These are phyloP conservation scores for Holacanthella duospinosa DNA, from an alignment of 2,888 invertebrate species.

Conservation along the genomic window DNA sequence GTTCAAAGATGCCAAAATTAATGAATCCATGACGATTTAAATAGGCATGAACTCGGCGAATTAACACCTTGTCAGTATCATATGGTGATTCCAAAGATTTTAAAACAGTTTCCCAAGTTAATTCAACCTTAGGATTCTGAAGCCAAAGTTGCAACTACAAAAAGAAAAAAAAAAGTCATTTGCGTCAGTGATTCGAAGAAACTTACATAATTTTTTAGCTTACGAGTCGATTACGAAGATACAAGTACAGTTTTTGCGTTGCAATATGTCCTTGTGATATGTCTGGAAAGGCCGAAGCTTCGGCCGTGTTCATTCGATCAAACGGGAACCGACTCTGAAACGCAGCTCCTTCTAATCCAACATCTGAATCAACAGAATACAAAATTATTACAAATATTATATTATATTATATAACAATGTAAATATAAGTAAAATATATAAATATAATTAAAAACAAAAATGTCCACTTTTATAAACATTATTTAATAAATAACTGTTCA, in stretches of 20 bases:
- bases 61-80: constrained; percentile 76
- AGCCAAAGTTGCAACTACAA: constrained; percentile 78
- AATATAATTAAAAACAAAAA: no score
- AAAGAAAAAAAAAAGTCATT: constrained; percentile 10
- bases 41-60: constrained; percentile 77
- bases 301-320: constrained; percentile 86
- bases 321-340: constrained; percentile 88
- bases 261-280: constrained; percentile 70
- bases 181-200: background rate
- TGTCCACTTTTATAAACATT: background rate
- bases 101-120: constrained; percentile 68
- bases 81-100: constrained; percentile 76
- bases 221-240: constrained; percentile 76
- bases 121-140: constrained; percentile 84
- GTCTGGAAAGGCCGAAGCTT: constrained; percentile 88
- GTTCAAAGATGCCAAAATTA: constrained; percentile 92
- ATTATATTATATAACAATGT: background rate
- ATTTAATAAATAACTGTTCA: background rate
- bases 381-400: no score
- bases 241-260: constrained; percentile 76
- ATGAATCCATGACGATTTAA: constrained; percentile 92
- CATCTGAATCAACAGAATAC: constrained; percentile 29
- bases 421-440: no score
- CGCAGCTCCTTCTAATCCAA: constrained; percentile 78
- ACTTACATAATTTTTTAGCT: constrained; percentile 31